Evolutionary conservation across 2,888 invertebrate genomes (phyloP).

Genomic region (Agrochola lota): DNA sequence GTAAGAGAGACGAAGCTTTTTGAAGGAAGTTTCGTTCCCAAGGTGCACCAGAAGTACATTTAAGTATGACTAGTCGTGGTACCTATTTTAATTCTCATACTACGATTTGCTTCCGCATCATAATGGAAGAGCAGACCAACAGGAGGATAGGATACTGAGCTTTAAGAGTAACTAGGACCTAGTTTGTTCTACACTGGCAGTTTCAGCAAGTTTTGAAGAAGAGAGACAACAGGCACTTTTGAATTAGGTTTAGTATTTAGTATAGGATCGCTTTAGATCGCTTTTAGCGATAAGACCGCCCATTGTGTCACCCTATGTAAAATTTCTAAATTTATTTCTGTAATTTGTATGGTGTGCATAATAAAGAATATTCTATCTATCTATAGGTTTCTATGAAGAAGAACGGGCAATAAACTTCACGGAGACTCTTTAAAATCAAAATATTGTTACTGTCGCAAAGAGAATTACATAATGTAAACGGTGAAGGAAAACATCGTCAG

Average conservation of each 20-base stretch:
- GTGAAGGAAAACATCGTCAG: neutral
- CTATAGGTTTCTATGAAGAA: too few species aligned
- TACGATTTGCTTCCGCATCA: neutral
- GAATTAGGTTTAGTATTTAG: neutral
- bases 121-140: neutral
- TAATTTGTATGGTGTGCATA: too few species aligned
- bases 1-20: neutral
- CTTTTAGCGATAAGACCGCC: too few species aligned
- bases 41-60: neutral
- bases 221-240: neutral
- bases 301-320: too few species aligned
- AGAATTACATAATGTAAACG: neutral
- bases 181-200: too few species aligned
- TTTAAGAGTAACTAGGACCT: neutral
- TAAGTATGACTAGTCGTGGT: neutral
- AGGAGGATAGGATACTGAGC: too few species aligned
- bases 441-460: too few species aligned
- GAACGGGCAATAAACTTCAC: too few species aligned
- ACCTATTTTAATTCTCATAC: neutral
- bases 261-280: too few species aligned
- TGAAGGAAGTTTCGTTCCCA: neutral
- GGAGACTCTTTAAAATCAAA: too few species aligned
- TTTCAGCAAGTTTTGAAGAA: neutral
- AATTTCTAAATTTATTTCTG: too few species aligned
- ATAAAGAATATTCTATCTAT: too few species aligned